These are phyloP conservation scores for Macaca nemestrina DNA, from an alignment of 2,113 vertebrate species.

Conservation along the genomic window DNA sequence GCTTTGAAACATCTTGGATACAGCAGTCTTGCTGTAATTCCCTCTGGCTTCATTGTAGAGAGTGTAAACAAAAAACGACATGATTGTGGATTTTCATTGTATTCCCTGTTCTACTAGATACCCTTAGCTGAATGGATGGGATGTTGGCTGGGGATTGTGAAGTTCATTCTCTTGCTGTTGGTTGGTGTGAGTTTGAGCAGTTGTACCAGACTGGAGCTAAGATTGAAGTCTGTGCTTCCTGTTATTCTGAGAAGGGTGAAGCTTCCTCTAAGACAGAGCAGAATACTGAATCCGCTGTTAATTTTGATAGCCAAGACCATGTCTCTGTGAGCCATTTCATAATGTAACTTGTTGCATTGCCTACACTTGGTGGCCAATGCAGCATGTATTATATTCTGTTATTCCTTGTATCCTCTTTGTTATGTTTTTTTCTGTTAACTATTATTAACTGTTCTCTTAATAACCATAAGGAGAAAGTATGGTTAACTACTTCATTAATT, in stretches of 20 bases:
- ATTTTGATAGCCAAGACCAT: neutral
- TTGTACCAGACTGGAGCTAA: neutral
- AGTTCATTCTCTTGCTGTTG: neutral
- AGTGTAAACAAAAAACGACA: neutral
- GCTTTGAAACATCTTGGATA: neutral
- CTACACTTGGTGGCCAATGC: neutral
- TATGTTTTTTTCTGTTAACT: neutral
- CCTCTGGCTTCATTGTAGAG: neutral
- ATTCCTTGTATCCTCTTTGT: neutral
- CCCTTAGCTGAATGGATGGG: neutral
- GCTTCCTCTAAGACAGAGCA: neutral
- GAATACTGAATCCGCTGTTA: neutral
- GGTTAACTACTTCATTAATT: neutral
- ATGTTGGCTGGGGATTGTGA: neutral
- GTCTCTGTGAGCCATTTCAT: neutral
- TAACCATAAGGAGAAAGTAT: constrained; percentile 34
- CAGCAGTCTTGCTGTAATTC: neutral
- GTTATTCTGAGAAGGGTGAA: neutral
- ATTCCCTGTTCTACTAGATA: neutral
- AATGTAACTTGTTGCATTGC: neutral
- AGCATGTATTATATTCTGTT: neutral
- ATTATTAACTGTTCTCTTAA: neutral
- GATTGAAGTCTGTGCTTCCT: neutral
- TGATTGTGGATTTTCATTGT: neutral
- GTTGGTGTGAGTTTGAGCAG: neutral